Evolutionary conservation across 2,797 vertebrate genomes (phyloP), one percentile per base, ranked within the genome.

Genomic region (Halcyon badia): DNA sequence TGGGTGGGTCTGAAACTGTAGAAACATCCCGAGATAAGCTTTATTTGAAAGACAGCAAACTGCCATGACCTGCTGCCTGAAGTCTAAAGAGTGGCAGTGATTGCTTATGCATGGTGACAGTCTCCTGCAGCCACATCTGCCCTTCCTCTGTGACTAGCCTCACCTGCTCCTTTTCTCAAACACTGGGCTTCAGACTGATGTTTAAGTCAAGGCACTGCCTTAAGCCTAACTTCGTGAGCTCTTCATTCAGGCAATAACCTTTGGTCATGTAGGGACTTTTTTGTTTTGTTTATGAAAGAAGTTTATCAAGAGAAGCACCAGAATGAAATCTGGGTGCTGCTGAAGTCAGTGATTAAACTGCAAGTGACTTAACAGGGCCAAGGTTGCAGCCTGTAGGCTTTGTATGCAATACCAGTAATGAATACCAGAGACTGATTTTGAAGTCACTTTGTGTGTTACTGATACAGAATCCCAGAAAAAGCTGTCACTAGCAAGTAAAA

Each of bases 371-470:
- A 84, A 28, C 30, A 62, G 44, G 46, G 46, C 68, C 82, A 73
- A 87, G 58, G 83, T 4, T 95, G 56, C 68, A 79, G 62, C 33
- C 62, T 70, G 18, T 72, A 35, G 52, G 42, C 44, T 83, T 62
- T 48, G 8, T 44, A 54, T 70, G 42, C 77, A n/a, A 24, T 10
- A n/a, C 39, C 56, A 46, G 18, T 91, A 93, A 95, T 78, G 88
- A 93, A 85, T 80, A 83, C 54, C 86, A 96, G 86, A 80, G 54
- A 41, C 57, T 79, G 82, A 84, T 83, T 94, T 82, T 84, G 91
- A 89, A 71, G 42, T 83, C 37, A 51, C n/a, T 85, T 90, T 33
- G n/a, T 77, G 54, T 16, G 14, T 25, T 64, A 75, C 60, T 90
- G 64, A 78, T 78, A 90, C 7, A 93, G 58, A 87, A 89, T 49